Conservation (phyloP, 2,888 invertebrate species). For the Drosophila cognata region DNA sequence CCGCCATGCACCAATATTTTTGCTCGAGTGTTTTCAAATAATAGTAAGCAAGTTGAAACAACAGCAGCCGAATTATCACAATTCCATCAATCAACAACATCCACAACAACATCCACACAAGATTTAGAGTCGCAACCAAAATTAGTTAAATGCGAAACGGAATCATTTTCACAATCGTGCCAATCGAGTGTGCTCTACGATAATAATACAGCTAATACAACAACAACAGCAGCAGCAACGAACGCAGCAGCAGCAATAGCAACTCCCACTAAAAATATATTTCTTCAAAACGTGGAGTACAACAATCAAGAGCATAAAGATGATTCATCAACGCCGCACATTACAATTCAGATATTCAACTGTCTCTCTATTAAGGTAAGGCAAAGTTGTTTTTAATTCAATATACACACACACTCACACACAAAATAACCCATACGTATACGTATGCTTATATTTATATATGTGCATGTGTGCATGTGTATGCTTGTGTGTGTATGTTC, state of each 20-base stretch:
- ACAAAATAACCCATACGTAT: slow-evolving; percentile 20
- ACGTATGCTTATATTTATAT: slow-evolving; percentile 22
- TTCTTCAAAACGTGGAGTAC: slow-evolving; percentile 50
- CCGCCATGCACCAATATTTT: slow-evolving; percentile 48
- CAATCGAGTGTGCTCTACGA: slow-evolving; percentile 42
- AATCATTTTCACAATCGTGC: slow-evolving; percentile 36
- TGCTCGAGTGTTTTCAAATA: slow-evolving; percentile 46
- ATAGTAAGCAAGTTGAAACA: slow-evolving; percentile 36
- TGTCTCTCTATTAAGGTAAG: slow-evolving; percentile 93
- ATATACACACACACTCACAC: slow-evolving; percentile 38
- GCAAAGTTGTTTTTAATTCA: slow-evolving; percentile 76
- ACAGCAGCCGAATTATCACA: slow-evolving; percentile 56
- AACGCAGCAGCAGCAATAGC: background rate
- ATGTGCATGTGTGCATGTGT: slow-evolving; percentile 23
- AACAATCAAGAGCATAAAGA: slow-evolving; percentile 70
- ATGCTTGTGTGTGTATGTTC: slow-evolving; percentile 12
- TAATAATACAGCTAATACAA: slow-evolving; percentile 43
- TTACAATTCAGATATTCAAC: slow-evolving; percentile 89
- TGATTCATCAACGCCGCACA: slow-evolving; percentile 85
- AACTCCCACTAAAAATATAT: slow-evolving; percentile 30
- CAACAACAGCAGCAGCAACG: slow-evolving; percentile 10
- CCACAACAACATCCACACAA: slow-evolving; percentile 25
- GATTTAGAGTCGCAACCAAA: slow-evolving; percentile 33
- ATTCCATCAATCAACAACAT: slow-evolving; percentile 37
- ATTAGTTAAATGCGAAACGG: slow-evolving; percentile 27